phyloP scores from a whole-genome alignment of 2,888 invertebrate genomes.

The Cerastis rubricosa region DNA sequence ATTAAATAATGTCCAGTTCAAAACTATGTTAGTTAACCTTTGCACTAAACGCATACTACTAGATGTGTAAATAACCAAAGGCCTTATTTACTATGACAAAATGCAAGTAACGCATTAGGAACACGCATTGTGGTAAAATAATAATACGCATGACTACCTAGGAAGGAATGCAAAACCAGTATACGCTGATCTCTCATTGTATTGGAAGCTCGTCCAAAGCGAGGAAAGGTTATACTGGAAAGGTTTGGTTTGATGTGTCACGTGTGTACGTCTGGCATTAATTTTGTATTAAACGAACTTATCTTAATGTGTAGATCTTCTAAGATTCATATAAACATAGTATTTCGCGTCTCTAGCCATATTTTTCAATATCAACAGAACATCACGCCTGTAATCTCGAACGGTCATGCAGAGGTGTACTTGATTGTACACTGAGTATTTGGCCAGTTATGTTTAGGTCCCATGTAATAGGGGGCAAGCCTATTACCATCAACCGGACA shows the following conservation, averaged over 20 bases:
- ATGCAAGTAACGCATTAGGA: not conserved
- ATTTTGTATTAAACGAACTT: not conserved
- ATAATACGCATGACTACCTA: not conserved
- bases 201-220: too few species aligned
- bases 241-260: too few species aligned
- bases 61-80: constrained; percentile 1
- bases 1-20: not conserved
- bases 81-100: constrained; percentile 1
- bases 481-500: too few species aligned
- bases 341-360: not conserved
- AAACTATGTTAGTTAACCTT: not conserved
- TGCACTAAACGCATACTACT: not conserved
- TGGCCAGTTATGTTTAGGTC: too few species aligned
- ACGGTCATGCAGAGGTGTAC: too few species aligned
- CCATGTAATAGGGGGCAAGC: too few species aligned
- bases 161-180: too few species aligned
- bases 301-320: not conserved
- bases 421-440: too few species aligned
- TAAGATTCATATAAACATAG: not conserved
- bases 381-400: too few species aligned
- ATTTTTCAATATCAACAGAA: not conserved
- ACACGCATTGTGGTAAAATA: not conserved
- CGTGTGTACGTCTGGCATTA: not conserved
- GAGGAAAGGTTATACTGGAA: too few species aligned
- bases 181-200: too few species aligned